Evolutionary conservation across 37 sponge, comb jelly and placozoan genomes (phyloP).

Genomic region (Spongilla lacustris): DNA sequence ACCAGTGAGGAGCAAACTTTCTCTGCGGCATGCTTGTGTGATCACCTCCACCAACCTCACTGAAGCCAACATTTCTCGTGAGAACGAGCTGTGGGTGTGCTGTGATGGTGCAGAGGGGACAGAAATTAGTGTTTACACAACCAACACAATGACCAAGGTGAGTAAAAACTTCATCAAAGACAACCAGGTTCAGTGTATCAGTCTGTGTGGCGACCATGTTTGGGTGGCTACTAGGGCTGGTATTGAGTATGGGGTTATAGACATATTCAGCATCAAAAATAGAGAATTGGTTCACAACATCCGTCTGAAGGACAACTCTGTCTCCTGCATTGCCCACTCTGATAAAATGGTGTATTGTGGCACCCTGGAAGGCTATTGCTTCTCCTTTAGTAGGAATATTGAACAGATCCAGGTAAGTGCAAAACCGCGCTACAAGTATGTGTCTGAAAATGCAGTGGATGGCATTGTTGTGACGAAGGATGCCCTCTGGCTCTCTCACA

Average conservation of each 20-base stretch:
- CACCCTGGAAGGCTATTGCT: conserved; percentile 81
- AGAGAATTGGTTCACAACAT: conserved; percentile 71
- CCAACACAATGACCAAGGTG: conserved; percentile 69
- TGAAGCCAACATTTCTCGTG: conserved; percentile 5
- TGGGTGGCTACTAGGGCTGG: conserved; percentile 81
- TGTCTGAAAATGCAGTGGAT: conserved; percentile 69
- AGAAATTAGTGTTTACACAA: conserved; percentile 66
- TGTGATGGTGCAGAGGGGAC: conserved; percentile 71
- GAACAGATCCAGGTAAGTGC: conserved; percentile 23
- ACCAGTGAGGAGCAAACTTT: conserved; percentile 53
- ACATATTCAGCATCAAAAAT: conserved; percentile 59
- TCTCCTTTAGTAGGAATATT: conserved; percentile 49
- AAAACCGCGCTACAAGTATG: conserved; percentile 61
- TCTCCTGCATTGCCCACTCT: conserved; percentile 66
- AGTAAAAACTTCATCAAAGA: conserved; percentile 59
- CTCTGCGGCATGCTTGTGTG: conserved; percentile 54
- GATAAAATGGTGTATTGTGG: conserved; percentile 60
- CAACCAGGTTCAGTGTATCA: conserved; percentile 72
- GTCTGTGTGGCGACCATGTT: conserved; percentile 68
- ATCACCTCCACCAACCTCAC: conserved; percentile 37
- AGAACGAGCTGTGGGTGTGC: conserved; percentile 70
- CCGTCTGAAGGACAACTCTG: conserved; percentile 73
- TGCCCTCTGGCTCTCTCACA: conserved; percentile 71
- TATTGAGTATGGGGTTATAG: conserved; percentile 71
- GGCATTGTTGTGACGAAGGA: conserved; percentile 59